A percentile compares a stretch with the other conserved stretches of the same genome.
These are phyloP conservation scores for Champsocephalus gunnari DNA, from an alignment of 2,797 vertebrate genomes.

Conservation along the genomic window DNA sequence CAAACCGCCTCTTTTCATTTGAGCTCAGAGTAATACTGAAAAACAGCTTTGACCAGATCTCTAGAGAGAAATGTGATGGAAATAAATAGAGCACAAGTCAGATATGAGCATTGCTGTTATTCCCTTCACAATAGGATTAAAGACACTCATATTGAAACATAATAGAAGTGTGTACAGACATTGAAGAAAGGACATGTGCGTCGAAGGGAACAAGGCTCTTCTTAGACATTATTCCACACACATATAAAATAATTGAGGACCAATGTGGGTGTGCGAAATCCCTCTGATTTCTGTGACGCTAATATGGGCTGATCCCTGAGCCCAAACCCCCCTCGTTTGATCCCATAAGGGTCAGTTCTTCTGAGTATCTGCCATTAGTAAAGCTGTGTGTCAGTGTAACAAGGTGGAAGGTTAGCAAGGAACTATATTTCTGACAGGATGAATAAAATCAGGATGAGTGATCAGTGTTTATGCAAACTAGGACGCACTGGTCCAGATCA, in stretches of 20 bases:
- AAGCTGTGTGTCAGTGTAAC: too few relatives aligned
- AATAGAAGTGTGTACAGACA: conserved; percentile 20
- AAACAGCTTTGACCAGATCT: conserved; percentile 25
- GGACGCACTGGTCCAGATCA: neutral
- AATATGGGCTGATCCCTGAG: conserved; percentile 34
- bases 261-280: conserved; percentile 65
- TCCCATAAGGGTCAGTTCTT: conserved; percentile 47
- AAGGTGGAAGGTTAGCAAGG: neutral
- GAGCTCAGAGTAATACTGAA: conserved; percentile 15
- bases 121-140: neutral
- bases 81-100: conserved; percentile 23
- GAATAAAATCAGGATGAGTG: conserved; percentile 22
- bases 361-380: neutral
- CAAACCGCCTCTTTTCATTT: conserved; percentile 48
- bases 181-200: neutral
- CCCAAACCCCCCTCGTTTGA: conserved; percentile 42
- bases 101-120: neutral
- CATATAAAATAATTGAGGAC: conserved; percentile 36
- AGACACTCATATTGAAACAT: neutral
- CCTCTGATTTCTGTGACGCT: conserved; percentile 52
- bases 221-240: conserved; percentile 35
- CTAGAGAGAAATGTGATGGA: neutral
- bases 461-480: neutral
- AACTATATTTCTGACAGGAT: conserved; percentile 18
- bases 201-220: conserved; percentile 12